Evolutionary conservation across 2,113 vertebrate genomes (phyloP).

Genomic region (Mirounga angustirostris): DNA sequence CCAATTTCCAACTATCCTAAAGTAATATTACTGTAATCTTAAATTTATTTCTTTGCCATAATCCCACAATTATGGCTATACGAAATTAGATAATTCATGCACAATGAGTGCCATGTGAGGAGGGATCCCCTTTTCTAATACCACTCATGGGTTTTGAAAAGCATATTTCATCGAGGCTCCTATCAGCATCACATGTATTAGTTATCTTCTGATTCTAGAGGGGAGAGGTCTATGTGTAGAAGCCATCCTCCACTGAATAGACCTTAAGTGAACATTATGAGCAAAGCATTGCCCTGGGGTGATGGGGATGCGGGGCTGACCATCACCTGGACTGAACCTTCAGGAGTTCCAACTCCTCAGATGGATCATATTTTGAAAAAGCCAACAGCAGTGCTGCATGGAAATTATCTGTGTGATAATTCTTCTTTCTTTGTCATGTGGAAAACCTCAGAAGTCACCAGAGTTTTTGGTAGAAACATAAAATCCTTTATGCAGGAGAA

Average conservation of each 20-base stretch:
- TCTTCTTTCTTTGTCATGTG: neutral
- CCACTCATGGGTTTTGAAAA: neutral
- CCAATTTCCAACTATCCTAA: neutral
- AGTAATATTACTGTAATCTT: neutral
- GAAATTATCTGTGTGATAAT: no score
- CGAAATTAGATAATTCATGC: neutral
- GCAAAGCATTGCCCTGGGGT: rapidly evolving
- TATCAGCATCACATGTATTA: neutral
- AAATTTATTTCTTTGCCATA: neutral
- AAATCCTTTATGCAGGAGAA: neutral
- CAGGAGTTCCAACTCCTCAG: rapidly evolving
- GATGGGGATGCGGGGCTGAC: no score
- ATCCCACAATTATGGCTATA: neutral
- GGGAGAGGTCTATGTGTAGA: neutral
- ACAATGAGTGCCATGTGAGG: rapidly evolving
- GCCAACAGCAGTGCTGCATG: rapidly evolving
- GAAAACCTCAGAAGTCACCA: neutral
- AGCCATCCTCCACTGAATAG: neutral
- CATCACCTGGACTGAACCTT: neutral
- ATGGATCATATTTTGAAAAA: rapidly evolving
- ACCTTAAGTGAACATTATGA: neutral
- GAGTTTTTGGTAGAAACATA: neutral
- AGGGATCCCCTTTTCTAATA: neutral
- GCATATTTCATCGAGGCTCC: rapidly evolving
- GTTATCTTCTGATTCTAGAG: neutral